A percentile compares a stretch with the other conserved stretches of the same genome.
Conservation (phyloP, 1,140 invertebrate genomes). For the Cydia amplana region DNA sequence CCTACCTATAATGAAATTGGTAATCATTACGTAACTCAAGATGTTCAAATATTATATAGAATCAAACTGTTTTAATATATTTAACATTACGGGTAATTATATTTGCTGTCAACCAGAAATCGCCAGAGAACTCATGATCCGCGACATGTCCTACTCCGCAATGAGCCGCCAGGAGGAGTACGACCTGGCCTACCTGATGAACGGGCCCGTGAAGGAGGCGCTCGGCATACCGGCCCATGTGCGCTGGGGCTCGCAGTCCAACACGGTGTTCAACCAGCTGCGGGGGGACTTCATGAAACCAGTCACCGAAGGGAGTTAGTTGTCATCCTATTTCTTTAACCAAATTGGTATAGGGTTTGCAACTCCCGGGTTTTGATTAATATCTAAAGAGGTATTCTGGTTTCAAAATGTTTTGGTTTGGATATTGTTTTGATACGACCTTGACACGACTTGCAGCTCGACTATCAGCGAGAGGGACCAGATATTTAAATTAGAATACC, state of each 20-base stretch:
- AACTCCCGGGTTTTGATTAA: too few species aligned
- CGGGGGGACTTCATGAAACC: slow-evolving; percentile 92
- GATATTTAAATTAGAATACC: too few species aligned
- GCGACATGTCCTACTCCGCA: slow-evolving; percentile 42
- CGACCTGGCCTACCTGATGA: slow-evolving; percentile 83
- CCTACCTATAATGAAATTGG: too few species aligned
- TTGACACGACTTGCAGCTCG: too few species aligned
- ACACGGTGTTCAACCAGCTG: slow-evolving; percentile 83
- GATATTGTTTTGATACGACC: too few species aligned
- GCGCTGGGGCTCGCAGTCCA: slow-evolving; percentile 82
- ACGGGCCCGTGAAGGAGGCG: slow-evolving; percentile 83
- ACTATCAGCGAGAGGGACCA: too few species aligned
- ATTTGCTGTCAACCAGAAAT: slow-evolving; percentile 42
- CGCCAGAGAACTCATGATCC: slow-evolving; percentile 55
- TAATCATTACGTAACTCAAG: too few species aligned
- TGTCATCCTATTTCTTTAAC: not conserved
- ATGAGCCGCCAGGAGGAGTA: slow-evolving; percentile 43
- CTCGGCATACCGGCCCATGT: slow-evolving; percentile 83
- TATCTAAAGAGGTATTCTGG: too few species aligned
- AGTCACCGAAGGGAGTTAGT: slow-evolving; percentile 83
- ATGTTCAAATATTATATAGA: not conserved
- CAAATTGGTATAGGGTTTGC: not conserved
- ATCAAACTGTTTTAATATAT: too few species aligned
- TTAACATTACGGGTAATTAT: not conserved
- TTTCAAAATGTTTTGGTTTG: too few species aligned